phyloP scores from a whole-genome alignment of 2,113 vertebrate genomes.

The Aepyceros melampus region DNA sequence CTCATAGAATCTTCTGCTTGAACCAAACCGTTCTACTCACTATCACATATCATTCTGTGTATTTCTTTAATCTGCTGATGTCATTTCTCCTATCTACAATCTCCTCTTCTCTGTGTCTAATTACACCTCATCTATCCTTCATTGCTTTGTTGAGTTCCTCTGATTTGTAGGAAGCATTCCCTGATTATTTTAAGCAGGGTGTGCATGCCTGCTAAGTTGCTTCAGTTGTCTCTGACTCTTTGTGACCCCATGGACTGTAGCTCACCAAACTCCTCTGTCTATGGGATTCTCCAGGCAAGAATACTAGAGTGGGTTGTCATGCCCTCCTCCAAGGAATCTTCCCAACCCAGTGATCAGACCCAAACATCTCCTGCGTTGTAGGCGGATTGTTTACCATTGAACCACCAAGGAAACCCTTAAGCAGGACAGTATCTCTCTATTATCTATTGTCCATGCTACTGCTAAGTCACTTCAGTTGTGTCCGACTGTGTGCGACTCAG shows the following conservation, averaged over 20 bases:
- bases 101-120: background rate
- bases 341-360: background rate
- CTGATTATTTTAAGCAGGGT: background rate
- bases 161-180: background rate
- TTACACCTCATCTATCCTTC: background rate
- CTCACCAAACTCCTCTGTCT: background rate
- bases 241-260: background rate
- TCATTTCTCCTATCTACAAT: background rate
- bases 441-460: background rate
- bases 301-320: background rate
- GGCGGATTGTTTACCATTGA: background rate
- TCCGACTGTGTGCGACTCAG: background rate
- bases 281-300: background rate
- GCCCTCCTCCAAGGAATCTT: background rate
- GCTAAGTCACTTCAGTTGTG: background rate
- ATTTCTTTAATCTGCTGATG: background rate
- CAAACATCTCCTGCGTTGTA: background rate
- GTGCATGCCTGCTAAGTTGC: background rate
- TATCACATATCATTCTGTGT: background rate
- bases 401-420: background rate
- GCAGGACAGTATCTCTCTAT: background rate
- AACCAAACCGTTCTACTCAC: background rate
- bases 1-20: background rate
- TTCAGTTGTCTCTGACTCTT: background rate
- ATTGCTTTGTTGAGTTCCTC: background rate